Base-by-base conservation (phyloP, 2,113 vertebrate genomes). In the Machaerirhynchus nigripectus region DNA sequence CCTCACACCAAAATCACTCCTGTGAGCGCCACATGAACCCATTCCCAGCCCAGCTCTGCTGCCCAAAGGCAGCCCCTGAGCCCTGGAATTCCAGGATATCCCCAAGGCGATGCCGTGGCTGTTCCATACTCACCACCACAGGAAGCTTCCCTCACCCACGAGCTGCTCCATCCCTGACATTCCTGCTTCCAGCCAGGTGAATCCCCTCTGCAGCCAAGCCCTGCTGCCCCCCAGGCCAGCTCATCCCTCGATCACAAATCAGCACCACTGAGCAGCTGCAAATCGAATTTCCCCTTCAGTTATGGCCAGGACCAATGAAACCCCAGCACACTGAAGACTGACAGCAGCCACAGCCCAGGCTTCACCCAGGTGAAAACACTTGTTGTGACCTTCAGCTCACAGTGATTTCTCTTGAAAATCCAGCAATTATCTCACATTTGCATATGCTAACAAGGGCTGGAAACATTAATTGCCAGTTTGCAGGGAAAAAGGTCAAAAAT, bases 71-170 rank as follows among this genome's bases (percentile, higher is more conserved):
- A 17, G 33, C 7, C 15, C 53, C 27, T 5, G 9, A 55, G 15
- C 11, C 35, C 71, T 15, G 24, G 12, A 65, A 20, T 17, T 40
- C 46, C 13, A 11, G 0, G 7, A 49, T 0, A 4, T 2, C 28
- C 63, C 8, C 19, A 15, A 26, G 15, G 27, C 31, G 75, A 4
- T 0, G 7, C 55, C 18, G 6, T 0, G 1, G 9, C 26, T 18
- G 18, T 8, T 65, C 46, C 28, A 3, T 1, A 37, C 9, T 69
- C 64, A 55, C 33, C 44, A 46, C 5, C 22, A 6, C 22, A 10
- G 19, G 30, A 49, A 47, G 44, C 8, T 59, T 17, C 47, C 5
- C 12, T 47, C 40, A 1, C 17, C 28, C 28, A 22, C 4, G 13
- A 12, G 8, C 6, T n/a, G 6, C 2, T 67, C 28, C 42, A 4